Base-by-base conservation (phyloP, 2,113 vertebrate genomes). In the Echinops telfairi region DNA sequence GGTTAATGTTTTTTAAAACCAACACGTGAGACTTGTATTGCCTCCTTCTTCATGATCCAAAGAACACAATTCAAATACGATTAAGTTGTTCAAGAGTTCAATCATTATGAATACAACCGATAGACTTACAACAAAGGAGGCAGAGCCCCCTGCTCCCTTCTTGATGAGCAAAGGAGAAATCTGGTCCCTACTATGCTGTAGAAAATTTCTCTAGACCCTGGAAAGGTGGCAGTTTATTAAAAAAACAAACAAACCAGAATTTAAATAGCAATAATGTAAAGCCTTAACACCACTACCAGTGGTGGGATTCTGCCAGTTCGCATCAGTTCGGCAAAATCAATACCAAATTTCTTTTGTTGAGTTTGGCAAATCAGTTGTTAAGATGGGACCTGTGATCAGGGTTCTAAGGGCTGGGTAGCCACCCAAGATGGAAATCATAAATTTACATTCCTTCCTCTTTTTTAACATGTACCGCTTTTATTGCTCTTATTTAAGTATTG, bases 11-110 rank as follows among this genome's bases (percentile, higher is more conserved):
- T 75, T 94, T 78, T 29, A 93, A 78, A 92, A 88, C 23, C 40
- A 40, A 60, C 36, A 79, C 82, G 80, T 95, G 57, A 85, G 89
- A 90, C n/a, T 73, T 36, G 19, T 14, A 2, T 86, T 71, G 89
- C 84, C 43, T 89, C 36, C 68, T 57, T 95, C 68, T 57, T 95
- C n/a, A 47, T 57, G 92, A 95, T 33, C 22, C 58, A 83, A 95
- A 91, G n/a, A 86, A 85, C 66, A 83, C 31, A 93, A 83, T 66
- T 64, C 88, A 53, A 92, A 71, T 3, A 91, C 62, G 31, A 81
- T 19, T 84, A 89, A 78, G 6, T 20, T 20, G 22, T 75, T 77
- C 73, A 47, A 64, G 80, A 89, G 68, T 77, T 77, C 86, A 80
- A 19, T 73, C 77, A 71, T 57, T 83, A 33, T 22, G 36, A 47